A percentile compares a stretch with the other conserved stretches of the same genome.
These are phyloP conservation scores for Zootermopsis nevadensis DNA, from an alignment of 2,888 invertebrate species.

Conservation along the genomic window DNA sequence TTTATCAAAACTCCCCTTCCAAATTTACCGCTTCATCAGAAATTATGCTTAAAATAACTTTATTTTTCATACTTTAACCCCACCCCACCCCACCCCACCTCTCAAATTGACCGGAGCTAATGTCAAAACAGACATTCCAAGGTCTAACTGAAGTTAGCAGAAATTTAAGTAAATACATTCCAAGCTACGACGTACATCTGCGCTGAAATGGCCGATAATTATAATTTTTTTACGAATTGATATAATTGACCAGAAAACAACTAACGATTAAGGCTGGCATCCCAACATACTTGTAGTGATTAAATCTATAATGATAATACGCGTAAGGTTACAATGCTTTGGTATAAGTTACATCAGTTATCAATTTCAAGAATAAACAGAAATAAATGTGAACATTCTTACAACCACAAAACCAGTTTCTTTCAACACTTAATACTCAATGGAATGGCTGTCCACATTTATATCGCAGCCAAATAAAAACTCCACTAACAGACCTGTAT, in stretches of 20 bases:
- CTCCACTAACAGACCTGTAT: background rate
- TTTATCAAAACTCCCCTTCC: too few species aligned
- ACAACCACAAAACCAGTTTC: constrained; percentile 35
- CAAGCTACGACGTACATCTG: too few species aligned
- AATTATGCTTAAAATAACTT: too few species aligned
- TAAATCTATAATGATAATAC: constrained; percentile 1
- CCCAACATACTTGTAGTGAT: background rate
- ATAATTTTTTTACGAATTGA: background rate
- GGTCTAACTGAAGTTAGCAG: too few species aligned
- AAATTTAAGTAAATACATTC: too few species aligned
- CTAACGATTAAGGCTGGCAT: background rate
- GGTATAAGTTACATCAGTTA: constrained; percentile 66
- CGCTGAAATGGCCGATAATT: background rate
- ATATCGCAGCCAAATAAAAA: background rate
- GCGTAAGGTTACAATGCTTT: constrained; percentile 62
- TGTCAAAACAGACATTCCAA: too few species aligned
- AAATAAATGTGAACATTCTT: constrained; percentile 27
- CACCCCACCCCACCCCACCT: too few species aligned
- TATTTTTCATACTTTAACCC: too few species aligned
- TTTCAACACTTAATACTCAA: constrained; percentile 17
- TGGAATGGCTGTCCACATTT: constrained; percentile 11
- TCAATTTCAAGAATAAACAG: constrained; percentile 54
- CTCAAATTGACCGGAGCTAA: too few species aligned
- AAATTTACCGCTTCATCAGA: too few species aligned
- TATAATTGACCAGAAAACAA: background rate